Base-by-base conservation (phyloP, 2,888 invertebrate species). In the Itoplectis maculator region DNA sequence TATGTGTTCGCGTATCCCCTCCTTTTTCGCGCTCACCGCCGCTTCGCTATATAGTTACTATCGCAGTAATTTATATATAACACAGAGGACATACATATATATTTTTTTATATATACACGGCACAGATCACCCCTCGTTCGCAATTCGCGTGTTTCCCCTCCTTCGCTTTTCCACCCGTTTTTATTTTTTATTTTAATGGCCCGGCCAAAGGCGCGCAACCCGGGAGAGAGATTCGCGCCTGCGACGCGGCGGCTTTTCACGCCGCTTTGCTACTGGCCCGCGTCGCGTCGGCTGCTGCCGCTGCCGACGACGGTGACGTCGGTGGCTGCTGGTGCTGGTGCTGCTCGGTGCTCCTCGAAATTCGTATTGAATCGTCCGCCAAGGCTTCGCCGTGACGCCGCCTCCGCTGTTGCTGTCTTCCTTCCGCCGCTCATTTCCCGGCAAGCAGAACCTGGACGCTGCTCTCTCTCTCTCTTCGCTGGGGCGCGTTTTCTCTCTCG, bases 331-430 rank as follows among this genome's bases (percentile, higher is more conserved):
- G n/a, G n/a, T n/a, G n/a, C n/a, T n/a, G n/a, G n/a, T n/a, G n/a
- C n/a, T n/a, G n/a, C n/a, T 65, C 65, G 54, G 56, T 9, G 35
- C 61, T 56, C 49, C 79, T 42, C 70, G 61, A 66, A 79, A 79
- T 82, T 82, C 69, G 78, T 70, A 65, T 82, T 20, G 70, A 82
- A 82, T 79, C 54, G 78, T 78, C 69, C 65, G 56, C 56, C 68
- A 68, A 76, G 65, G 75, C 51, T 59, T 45, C 59, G 70, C 29
- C 51, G 40, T 15, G 35, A 11, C 13, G 42, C 35, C n/a, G 54
- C 11, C 47, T 37, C 59, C 37, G 42, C 37, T 18, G n/a, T 42
- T 51, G 74, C 47, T 37, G 68, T n/a, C 23, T 76, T 56, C 45
- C 76, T 47, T 59, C 68, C 68, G 47, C 37, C 42, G 40, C 42